Base-by-base conservation (phyloP, 2,113 vertebrate species). In the Indicator indicator region DNA sequence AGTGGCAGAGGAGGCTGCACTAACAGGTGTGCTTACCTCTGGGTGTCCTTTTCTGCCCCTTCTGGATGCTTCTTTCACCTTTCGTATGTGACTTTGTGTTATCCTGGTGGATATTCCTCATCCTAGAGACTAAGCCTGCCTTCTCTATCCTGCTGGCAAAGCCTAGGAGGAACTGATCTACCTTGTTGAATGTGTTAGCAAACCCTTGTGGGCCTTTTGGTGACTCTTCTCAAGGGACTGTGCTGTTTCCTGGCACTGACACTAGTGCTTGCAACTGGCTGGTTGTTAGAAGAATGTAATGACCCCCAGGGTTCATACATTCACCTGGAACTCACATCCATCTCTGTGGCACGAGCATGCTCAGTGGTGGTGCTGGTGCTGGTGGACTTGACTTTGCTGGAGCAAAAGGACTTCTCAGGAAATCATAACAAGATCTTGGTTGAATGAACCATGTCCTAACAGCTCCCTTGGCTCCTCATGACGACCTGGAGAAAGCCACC, bases 401-500 rank as follows among this genome's bases (percentile, higher is more conserved):
- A 90, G 46, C 40, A 94, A 55, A 70, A 74, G 40, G 9, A 24
- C 38, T 80, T 95, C 42, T 86, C 12, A 32, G 59, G 73, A 77
- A 83, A n/a, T 73, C 63, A 24, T 70, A 42, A 46, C 40, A n/a
- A 83, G 24, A 63, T 62, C 18, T 32, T 81, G 60, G n/a, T 83
- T 73, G 78, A 93, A 76, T 24, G 48, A 94, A 73, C 59, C 79
- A 4, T 93, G 40, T 93, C 64, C 72, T 91, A 48, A 76, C 92
- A 93, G 90, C 93, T 93, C 26, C 86, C 42, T 78, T 38, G 24
- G 78, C 85, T 59, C 78, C 46, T 65, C 90, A 6, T 38, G 92
- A 87, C 32, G 32, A 11, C 30, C 32, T 60, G 72, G 59, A 88
- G 72, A 78, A 70, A 88, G 4, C 68, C 36, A 94, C 88, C 40